phyloP scores from a whole-genome alignment of 2,113 vertebrate genomes.

The Hippopotamus amphibius region DNA sequence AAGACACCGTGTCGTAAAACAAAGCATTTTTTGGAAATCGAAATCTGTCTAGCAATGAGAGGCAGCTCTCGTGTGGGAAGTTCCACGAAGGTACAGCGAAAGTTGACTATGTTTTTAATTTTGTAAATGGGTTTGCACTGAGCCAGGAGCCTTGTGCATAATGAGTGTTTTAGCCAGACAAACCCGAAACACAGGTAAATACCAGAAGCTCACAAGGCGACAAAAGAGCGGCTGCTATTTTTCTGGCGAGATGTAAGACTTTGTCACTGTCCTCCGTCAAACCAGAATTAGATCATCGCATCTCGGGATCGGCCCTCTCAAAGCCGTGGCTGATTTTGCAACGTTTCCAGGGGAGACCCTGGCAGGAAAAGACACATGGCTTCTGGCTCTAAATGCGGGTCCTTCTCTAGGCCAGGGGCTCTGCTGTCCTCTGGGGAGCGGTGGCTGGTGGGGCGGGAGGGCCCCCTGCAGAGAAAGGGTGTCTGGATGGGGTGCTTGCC shows the following conservation, averaged over 20 bases:
- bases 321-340: not conserved
- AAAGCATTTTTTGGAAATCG: not conserved
- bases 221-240: fast-evolving
- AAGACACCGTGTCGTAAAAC: fast-evolving
- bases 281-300: fast-evolving
- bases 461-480: fast-evolving
- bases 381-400: fast-evolving
- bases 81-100: not conserved
- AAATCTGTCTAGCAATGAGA: conserved; percentile 39
- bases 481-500: not conserved
- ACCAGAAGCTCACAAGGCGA: not conserved
- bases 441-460: fast-evolving
- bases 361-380: fast-evolving
- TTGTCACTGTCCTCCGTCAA: not conserved
- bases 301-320: not conserved
- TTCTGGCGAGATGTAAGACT: not conserved
- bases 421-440: not conserved
- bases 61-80: not conserved
- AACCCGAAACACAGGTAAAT: not conserved
- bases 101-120: conserved; percentile 21
- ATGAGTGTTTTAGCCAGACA: not conserved
- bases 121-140: not conserved
- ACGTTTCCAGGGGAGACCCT: fast-evolving
- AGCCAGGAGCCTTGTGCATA: not conserved
- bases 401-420: not conserved